Conservation (phyloP, 2,888 invertebrate species). For the Dromius quadrimaculatus region DNA sequence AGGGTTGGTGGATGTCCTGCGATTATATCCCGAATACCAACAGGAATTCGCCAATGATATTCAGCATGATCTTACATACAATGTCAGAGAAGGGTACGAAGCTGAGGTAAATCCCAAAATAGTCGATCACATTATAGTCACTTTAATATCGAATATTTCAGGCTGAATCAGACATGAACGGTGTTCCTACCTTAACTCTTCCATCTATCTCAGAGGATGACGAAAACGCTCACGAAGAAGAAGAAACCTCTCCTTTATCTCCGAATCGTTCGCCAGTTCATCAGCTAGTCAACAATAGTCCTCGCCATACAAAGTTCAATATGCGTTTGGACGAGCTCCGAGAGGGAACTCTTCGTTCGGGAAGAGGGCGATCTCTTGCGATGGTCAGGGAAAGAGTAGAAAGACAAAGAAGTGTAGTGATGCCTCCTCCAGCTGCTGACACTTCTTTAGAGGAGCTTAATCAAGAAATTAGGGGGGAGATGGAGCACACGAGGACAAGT, state of each 20-base stretch:
- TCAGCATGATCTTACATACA: constrained; percentile 94
- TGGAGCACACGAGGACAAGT: constrained; percentile 62
- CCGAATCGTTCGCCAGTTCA: constrained; percentile 74
- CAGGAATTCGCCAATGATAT: constrained; percentile 95
- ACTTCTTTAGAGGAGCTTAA: constrained; percentile 71
- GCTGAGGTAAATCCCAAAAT: constrained; percentile 76
- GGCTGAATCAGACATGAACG: constrained; percentile 81
- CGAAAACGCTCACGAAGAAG: constrained; percentile 84
- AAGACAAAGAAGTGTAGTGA: constrained; percentile 74
- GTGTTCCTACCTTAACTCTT: constrained; percentile 83
- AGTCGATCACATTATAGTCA: not conserved
- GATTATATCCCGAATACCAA: constrained; percentile 94
- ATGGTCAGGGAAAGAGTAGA: constrained; percentile 76
- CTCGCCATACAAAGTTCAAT: constrained; percentile 77
- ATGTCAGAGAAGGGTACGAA: constrained; percentile 92
- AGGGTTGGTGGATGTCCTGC: constrained; percentile 88
- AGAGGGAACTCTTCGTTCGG: constrained; percentile 62
- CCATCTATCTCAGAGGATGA: constrained; percentile 97
- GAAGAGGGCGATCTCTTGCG: constrained; percentile 67
- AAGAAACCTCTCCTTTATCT: constrained; percentile 74
- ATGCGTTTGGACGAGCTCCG: constrained; percentile 64
- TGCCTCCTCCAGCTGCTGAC: constrained; percentile 62
- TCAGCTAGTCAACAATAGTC: constrained; percentile 69
- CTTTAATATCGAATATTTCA: constrained; percentile 59
- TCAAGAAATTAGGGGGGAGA: constrained; percentile 66